Conservation (phyloP, 2,797 vertebrate species). For the Pogoniulus pusillus region DNA sequence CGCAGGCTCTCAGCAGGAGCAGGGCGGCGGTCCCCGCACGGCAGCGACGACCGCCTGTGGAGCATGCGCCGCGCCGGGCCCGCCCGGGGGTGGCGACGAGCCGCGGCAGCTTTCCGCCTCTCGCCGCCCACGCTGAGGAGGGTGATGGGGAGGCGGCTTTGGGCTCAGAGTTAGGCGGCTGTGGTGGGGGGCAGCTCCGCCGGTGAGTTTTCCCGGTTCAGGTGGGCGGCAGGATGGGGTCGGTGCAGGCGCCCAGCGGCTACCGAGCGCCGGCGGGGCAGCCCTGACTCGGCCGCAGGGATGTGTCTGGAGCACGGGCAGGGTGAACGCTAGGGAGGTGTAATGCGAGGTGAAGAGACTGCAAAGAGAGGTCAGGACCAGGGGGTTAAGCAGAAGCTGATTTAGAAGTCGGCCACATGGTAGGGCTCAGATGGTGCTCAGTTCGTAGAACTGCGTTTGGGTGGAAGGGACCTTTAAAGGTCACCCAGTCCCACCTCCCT, state of each 20-base stretch:
- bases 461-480: not conserved
- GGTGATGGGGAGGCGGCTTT: rapidly evolving
- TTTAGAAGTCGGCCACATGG: rapidly evolving
- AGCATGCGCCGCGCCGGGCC: conserved; percentile 18
- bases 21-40: not conserved
- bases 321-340: too few relatives aligned
- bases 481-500: too few relatives aligned
- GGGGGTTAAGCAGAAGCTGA: too few relatives aligned
- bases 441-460: not conserved
- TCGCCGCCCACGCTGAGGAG: not conserved
- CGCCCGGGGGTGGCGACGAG: not conserved
- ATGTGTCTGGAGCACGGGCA: not conserved
- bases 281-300: too few relatives aligned
- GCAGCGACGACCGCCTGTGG: not conserved
- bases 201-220: too few relatives aligned
- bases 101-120: not conserved
- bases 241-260: not conserved
- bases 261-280: not conserved
- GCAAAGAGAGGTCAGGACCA: not conserved
- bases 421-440: not conserved
- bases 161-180: not conserved
- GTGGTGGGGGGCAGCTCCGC: too few relatives aligned
- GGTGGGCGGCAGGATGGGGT: not conserved
- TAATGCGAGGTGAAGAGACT: rapidly evolving
- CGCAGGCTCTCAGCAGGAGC: too few relatives aligned